These are phyloP conservation scores for Uropetala carovei DNA, from an alignment of 2,888 invertebrate species.

Conservation along the genomic window DNA sequence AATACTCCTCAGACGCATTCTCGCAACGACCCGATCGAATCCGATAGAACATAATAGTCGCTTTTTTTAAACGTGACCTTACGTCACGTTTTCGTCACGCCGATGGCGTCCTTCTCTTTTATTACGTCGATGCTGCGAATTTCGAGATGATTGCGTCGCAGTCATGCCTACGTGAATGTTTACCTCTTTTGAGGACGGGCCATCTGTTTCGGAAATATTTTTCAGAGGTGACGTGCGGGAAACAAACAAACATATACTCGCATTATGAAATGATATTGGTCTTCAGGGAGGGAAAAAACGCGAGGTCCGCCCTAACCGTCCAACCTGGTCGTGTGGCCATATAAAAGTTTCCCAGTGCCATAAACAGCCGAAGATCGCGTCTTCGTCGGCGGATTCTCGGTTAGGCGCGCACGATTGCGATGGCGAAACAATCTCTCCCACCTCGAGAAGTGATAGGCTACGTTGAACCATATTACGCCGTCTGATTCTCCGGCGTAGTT, in stretches of 20 bases:
- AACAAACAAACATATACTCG: neutral
- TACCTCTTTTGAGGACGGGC: neutral
- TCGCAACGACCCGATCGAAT: no score
- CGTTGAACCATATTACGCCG: neutral
- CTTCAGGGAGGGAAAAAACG: neutral
- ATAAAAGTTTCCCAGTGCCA: neutral
- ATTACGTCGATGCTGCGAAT: neutral
- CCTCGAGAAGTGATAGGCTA: no score
- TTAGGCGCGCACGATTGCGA: neutral
- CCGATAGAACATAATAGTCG: no score
- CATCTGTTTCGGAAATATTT: constrained; percentile 23
- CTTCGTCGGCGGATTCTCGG: neutral
- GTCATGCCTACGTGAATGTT: neutral
- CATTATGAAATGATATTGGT: neutral
- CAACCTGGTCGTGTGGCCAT: neutral
- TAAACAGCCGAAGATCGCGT: neutral
- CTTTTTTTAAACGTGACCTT: neutral
- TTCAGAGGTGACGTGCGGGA: neutral
- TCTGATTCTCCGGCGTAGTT: neutral
- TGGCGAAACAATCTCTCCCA: neutral
- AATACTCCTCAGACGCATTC: no score
- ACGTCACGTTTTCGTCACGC: neutral
- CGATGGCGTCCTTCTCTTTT: neutral
- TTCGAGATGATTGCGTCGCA: neutral
- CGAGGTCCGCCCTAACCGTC: neutral